phyloP scores from a whole-genome alignment of 1,140 invertebrate species.

The Tenebrio molitor region DNA sequence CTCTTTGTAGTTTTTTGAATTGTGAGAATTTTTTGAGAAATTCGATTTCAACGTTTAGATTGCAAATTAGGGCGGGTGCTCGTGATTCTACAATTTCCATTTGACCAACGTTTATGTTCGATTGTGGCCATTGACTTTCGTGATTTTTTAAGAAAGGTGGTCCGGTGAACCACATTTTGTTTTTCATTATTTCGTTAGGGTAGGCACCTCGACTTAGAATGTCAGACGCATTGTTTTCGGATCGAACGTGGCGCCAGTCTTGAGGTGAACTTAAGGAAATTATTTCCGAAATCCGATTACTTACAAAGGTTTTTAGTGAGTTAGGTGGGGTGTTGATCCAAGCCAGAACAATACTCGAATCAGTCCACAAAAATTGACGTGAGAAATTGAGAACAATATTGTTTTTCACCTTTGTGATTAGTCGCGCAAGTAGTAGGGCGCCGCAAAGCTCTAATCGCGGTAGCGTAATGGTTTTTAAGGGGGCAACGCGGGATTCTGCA shows the following conservation, averaged over 20 bases:
- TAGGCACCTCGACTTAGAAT: background rate
- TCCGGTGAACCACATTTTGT: constrained; percentile 2
- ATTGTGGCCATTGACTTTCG: constrained; percentile 13
- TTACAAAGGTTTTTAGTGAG: constrained; percentile 57
- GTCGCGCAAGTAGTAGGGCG: constrained; percentile 59
- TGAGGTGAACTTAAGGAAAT: constrained; percentile 1
- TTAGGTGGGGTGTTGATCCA: constrained; percentile 56
- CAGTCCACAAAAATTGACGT: background rate
- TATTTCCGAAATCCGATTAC: constrained; percentile 45
- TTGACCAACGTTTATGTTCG: background rate
- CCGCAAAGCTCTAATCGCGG: constrained; percentile 66
- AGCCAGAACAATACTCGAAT: background rate
- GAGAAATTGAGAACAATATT: background rate
- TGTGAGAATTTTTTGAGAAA: background rate
- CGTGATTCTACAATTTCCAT: background rate
- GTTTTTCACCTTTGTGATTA: constrained; percentile 40
- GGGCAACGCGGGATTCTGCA: constrained; percentile 64
- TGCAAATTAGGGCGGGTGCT: background rate
- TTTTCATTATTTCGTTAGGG: background rate
- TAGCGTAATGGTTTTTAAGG: constrained; percentile 62
- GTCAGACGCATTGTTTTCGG: constrained; percentile 43
- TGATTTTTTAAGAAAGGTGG: background rate
- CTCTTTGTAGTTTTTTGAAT: background rate
- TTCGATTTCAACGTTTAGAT: background rate
- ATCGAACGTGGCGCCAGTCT: constrained; percentile 32